Evolutionary conservation across 2,888 invertebrate species (phyloP), one percentile per base, ranked within the genome.

Genomic region (Epinotia nisella): DNA sequence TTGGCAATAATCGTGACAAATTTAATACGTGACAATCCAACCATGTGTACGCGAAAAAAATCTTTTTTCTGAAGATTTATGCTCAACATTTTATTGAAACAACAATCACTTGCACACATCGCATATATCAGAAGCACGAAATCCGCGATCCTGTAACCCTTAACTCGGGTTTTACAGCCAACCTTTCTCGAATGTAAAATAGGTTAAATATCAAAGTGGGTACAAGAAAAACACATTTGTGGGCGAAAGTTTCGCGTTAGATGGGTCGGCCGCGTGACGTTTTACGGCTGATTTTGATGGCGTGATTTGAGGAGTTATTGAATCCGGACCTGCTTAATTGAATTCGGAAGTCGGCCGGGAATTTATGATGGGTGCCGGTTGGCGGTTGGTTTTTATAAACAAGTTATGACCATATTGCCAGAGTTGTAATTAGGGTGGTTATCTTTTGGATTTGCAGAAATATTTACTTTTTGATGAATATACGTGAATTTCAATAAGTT

Each of bases 191-290:
- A 85, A 87, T 88, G 84, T 82, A 85, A 87, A 87, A 87, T 86
- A 85, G 84, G 84, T 85, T 81, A 83, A 87, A 87, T 88, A 87
- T 85, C 81, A 85, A 88, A 87, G 79, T 85, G 82, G 77, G 80
- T 85, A 88, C 87, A 88, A 88, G 88, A 88, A 88, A 89, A 89
- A 86, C 85, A 88, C 89, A 88, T 89, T 89, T 87, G 87, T 78
- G 87, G 84, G 77, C 71, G 78, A 83, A 88, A 87, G 82, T 87
- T 87, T 86, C 79, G 76, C 82, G 77, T 82, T 82, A 76, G 77
- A 84, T 82, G 80, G 79, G 76, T 75, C 76, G 79, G 79, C 72
- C 64, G 75, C 71, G 82, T 81, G 81, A 79, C 77, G 78, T 79
- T 84, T 85, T 83, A 83, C 80, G 81, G 76, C 74, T 7, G 79